Evolutionary conservation across 2,113 vertebrate genomes (phyloP), one percentile per base, ranked within the genome.

Genomic region (Limnothrissa miodon): DNA sequence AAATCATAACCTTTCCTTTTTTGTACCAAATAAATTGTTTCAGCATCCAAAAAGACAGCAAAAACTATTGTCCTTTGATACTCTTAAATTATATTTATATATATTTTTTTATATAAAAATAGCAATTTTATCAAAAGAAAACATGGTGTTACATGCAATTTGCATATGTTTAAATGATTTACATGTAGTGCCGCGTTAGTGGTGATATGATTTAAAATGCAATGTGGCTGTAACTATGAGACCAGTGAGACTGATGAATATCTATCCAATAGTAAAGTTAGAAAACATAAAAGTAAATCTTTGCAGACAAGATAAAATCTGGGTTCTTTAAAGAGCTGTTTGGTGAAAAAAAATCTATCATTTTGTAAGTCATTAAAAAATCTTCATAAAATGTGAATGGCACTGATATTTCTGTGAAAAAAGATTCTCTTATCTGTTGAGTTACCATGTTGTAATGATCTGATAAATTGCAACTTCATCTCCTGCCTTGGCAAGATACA

Each of bases 41-140:
- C 42, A 85, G 84, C 84, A 91, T 83, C 21, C 89, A 89, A 86
- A 36, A 90, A 89, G 48, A 89, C 83, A 87, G 89, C 82, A 90
- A 90, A 90, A 78, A 81, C 15, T 42, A 44, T 48, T 74, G 29
- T 74, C 66, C 66, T 74, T 74, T 33, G 66, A 74, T 74, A 74
- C 66, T 33, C 66, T 79, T 33, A 80, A 74, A 62, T 53, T 42
- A 48, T 83, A 79, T 11, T 13, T 74, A 42, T 42, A 48, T 83
- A 79, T 11, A 7, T 74, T 74, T 66, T 74, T 74, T 33, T 74
- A 36, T 74, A 74, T 74, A 74, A 74, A 74, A 74, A 74, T 74
- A 74, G 66, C 66, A 74, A 74, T 74, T 74, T 74, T 74, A 74
- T 74, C 29, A 74, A 74, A 74, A 74, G 66, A 74, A 74, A 74